Evolutionary conservation across 1,140 invertebrate genomes (phyloP).

Genomic region (Apis cerana): DNA sequence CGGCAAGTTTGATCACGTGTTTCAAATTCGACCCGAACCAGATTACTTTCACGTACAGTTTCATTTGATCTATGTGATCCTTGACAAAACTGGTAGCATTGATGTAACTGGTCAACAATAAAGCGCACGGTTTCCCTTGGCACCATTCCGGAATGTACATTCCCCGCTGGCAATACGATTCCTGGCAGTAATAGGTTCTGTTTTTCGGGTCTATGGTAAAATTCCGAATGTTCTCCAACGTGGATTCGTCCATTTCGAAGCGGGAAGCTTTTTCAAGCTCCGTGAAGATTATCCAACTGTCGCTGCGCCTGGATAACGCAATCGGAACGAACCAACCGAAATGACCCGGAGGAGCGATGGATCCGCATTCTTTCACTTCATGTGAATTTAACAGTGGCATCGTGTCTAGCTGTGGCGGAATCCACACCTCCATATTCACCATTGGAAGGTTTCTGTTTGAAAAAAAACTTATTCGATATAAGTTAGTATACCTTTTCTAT

Average conservation of each 20-base stretch:
- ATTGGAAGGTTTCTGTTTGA: constrained; percentile 80
- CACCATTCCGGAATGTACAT: constrained; percentile 84
- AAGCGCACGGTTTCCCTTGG: constrained; percentile 79
- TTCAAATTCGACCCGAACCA: constrained; percentile 85
- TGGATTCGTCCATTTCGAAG: constrained; percentile 78
- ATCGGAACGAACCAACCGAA: constrained; percentile 88
- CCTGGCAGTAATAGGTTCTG: constrained; percentile 78
- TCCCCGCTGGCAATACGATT: constrained; percentile 81
- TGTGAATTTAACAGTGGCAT: constrained; percentile 72
- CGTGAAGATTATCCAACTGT: constrained; percentile 82
- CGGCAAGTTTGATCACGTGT: constrained; percentile 76
- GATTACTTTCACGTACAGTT: constrained; percentile 83
- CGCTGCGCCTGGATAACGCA: constrained; percentile 70
- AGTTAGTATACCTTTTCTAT: neutral
- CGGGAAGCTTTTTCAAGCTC: constrained; percentile 73
- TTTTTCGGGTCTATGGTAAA: constrained; percentile 51
- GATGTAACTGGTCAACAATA: constrained; percentile 83
- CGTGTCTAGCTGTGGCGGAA: constrained; percentile 83
- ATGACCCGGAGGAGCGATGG: constrained; percentile 84
- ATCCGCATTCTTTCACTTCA: constrained; percentile 83
- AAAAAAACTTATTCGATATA: neutral
- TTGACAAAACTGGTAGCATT: constrained; percentile 81
- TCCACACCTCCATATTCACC: constrained; percentile 88
- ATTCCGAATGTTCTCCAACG: constrained; percentile 59
- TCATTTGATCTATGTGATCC: constrained; percentile 81